Conservation (phyloP, 1,140 invertebrate genomes). For the Amphibalanus amphitrite region DNA sequence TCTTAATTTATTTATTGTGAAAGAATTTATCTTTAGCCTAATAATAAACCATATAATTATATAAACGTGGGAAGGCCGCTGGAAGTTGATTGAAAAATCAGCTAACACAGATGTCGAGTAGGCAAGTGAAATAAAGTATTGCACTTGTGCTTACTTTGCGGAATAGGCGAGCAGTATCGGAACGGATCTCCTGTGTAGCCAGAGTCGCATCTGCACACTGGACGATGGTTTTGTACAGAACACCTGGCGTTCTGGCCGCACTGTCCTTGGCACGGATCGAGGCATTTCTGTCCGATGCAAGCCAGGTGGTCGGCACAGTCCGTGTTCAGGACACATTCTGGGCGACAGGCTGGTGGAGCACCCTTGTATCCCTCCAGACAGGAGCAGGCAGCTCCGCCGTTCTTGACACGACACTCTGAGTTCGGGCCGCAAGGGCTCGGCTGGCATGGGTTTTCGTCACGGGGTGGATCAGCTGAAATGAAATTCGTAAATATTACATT, state of each 20-base stretch:
- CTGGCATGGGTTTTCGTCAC: slow-evolving; percentile 31
- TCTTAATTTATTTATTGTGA: no score
- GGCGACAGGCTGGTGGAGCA: slow-evolving; percentile 43
- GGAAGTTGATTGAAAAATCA: no score
- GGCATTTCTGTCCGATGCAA: not conserved
- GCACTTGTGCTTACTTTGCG: not conserved
- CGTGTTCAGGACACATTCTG: slow-evolving; percentile 11
- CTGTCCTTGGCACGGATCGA: not conserved
- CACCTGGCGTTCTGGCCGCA: not conserved
- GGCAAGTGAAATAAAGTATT: not conserved
- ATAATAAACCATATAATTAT: no score
- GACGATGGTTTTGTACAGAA: slow-evolving; percentile 5
- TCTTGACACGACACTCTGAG: not conserved
- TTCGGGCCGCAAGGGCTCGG: slow-evolving; percentile 12
- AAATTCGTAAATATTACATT: no score
- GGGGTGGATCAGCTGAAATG: slow-evolving; percentile 47
- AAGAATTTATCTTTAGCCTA: no score
- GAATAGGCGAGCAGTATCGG: not conserved
- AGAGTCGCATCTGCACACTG: slow-evolving; percentile 2
- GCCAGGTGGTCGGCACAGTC: not conserved
- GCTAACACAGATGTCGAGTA: no score
- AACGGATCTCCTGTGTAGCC: slow-evolving; percentile 10
- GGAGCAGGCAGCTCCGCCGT: slow-evolving; percentile 37
- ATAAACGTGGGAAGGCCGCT: no score
- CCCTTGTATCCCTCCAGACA: slow-evolving; percentile 44